These are phyloP conservation scores for Rhabditoides inermis DNA, from an alignment of 2,888 invertebrate species.

Conservation along the genomic window DNA sequence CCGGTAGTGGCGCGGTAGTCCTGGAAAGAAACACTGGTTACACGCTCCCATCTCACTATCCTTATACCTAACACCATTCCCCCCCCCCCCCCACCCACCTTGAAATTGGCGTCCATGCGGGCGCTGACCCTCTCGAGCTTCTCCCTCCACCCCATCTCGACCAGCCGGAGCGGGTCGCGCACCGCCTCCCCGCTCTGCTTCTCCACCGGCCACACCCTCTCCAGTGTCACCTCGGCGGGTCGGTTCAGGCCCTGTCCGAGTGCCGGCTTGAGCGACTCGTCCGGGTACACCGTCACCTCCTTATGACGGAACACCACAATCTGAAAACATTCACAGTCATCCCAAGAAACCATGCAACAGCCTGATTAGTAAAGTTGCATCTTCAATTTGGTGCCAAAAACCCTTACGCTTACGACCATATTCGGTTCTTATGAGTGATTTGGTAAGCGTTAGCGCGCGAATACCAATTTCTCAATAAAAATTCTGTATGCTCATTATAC, in stretches of 20 bases:
- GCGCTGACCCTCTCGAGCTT: conserved; percentile 75
- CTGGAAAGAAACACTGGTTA: conserved; percentile 51
- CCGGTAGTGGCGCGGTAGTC: conserved; percentile 91
- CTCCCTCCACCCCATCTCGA: conserved; percentile 74
- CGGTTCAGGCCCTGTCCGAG: conserved; percentile 80
- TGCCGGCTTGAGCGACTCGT: conserved; percentile 78
- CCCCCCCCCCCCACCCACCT: conserved; percentile 4
- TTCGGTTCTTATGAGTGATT: too few relatives aligned
- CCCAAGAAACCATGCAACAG: too few relatives aligned
- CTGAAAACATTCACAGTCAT: conserved; percentile 29
- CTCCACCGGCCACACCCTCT: conserved; percentile 86
- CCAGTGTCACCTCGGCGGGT: conserved; percentile 65
- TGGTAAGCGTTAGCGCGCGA: too few relatives aligned
- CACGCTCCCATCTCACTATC: not conserved
- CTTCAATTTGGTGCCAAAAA: too few relatives aligned
- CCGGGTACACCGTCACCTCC: conserved; percentile 86
- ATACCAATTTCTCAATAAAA: not conserved
- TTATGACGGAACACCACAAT: conserved; percentile 65
- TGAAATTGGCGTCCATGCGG: conserved; percentile 79
- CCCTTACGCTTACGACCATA: too few relatives aligned
- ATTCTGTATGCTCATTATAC: not conserved
- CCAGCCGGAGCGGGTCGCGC: conserved; percentile 64
- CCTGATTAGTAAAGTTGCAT: too few relatives aligned
- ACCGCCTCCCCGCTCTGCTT: conserved; percentile 69
- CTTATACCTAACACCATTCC: not conserved